Evolutionary conservation across 2,113 vertebrate species (phyloP), one percentile per base, ranked within the genome.

Genomic region (Arothron firmamentum): DNA sequence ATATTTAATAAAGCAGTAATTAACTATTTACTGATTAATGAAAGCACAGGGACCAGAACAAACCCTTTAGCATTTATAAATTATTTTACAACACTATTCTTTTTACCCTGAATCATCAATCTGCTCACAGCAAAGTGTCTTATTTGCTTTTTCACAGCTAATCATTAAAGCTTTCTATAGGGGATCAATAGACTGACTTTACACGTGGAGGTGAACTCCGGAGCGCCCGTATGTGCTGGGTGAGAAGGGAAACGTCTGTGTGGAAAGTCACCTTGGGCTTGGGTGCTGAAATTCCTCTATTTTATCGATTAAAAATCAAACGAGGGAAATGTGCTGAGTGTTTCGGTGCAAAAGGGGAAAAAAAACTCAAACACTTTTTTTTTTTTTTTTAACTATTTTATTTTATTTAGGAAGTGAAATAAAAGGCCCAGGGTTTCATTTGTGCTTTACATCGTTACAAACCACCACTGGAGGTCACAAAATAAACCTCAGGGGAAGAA

Each of bases 381-480:
- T 71, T 53, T 82, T 83, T 69, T 81, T 90, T 65, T 63, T 62
- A 85, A 82, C 77, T 82, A 82, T n/a, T 49, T 49, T 8, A 16
- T 85, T 91, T 91, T 92, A 91, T 91, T 93, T 86, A 90, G 85
- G 86, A 92, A 92, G 90, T 91, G 88, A 91, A 90, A 87, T 77
- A 81, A 90, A 91, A 89, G 87, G 86, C 89, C 90, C 87, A 85
- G 88, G 91, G 90, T 89, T 90, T 87, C 88, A 81, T 74, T 90
- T 93, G 92, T 93, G 92, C 92, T 93, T 91, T 93, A 92, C 91
- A 92, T 87, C 69, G 67, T 82, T 90, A 87, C 86, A 86, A 88
- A 89, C 65, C 16, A 10, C 71, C 81, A 82, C 79, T 85, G 85
- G 85, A 84, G 77, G 84, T 85, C 70, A 78, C 76, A 87, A 84